Conservation (phyloP, 2,113 vertebrate species). For the Bos indicus region DNA sequence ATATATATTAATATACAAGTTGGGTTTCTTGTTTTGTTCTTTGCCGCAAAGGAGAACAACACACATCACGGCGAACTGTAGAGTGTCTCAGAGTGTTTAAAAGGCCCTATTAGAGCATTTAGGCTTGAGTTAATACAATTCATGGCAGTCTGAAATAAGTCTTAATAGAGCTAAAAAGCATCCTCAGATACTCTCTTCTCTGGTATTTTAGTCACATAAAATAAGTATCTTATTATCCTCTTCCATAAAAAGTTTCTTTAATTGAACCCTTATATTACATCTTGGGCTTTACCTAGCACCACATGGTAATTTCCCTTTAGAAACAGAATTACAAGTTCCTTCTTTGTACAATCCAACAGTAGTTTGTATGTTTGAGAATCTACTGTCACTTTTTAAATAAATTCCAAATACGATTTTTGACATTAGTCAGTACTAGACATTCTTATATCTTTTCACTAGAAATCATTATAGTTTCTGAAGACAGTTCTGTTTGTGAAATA, state of each 20-base stretch:
- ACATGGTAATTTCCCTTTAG: conserved; percentile 3
- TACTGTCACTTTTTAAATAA: background rate
- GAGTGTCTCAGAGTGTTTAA: background rate
- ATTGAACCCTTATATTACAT: background rate
- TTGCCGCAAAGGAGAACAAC: background rate
- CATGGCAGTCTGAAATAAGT: background rate
- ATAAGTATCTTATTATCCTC: background rate
- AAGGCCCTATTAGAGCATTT: background rate
- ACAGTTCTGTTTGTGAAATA: background rate
- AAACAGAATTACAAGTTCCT: background rate
- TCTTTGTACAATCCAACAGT: background rate
- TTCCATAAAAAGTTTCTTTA: background rate
- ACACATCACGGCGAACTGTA: background rate
- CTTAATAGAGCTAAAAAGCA: background rate
- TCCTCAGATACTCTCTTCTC: background rate
- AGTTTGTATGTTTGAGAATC: conserved; percentile 26
- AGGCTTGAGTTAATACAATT: background rate
- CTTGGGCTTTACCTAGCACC: background rate
- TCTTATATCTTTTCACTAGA: background rate
- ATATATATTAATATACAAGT: background rate
- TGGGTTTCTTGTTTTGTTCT: background rate
- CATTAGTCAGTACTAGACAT: background rate
- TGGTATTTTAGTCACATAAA: background rate
- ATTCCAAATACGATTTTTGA: background rate
- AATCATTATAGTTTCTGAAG: background rate